A percentile compares a stretch with the other conserved stretches of the same genome.
Conservation (phyloP, 2,888 invertebrate species). For the Hydrotaea diabolus region DNA sequence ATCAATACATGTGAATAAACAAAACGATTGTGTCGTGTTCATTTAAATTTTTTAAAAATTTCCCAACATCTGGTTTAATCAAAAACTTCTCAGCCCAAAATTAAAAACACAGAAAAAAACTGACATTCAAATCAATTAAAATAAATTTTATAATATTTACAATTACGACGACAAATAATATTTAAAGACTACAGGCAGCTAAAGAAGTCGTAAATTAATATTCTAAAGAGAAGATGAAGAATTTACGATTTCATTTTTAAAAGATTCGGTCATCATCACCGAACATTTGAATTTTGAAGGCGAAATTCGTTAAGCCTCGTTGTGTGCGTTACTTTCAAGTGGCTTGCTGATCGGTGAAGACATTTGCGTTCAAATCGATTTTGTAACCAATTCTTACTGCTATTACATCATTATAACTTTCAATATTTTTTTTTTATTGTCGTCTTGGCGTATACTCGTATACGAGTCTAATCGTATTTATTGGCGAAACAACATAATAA, state of each 20-base stretch:
- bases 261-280: neutral
- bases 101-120: too few relatives aligned
- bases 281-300: conserved; percentile 45
- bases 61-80: too few relatives aligned
- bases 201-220: neutral
- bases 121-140: conserved; percentile 11
- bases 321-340: neutral
- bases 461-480: neutral
- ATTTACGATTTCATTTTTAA: conserved; percentile 20
- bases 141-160: conserved; percentile 1
- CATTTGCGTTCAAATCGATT: neutral
- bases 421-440: neutral
- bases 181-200: neutral
- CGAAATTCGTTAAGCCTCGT: conserved; percentile 48
- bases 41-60: too few relatives aligned
- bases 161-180: neutral
- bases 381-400: conserved; percentile 37
- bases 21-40: too few relatives aligned
- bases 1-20: too few relatives aligned
- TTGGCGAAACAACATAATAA: neutral
- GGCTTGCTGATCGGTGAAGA: neutral
- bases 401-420: conserved; percentile 39
- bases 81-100: too few relatives aligned
- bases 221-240: neutral
- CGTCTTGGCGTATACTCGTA: neutral